Conservation (phyloP, 2,888 invertebrate species). For the Meta bourneti region DNA sequence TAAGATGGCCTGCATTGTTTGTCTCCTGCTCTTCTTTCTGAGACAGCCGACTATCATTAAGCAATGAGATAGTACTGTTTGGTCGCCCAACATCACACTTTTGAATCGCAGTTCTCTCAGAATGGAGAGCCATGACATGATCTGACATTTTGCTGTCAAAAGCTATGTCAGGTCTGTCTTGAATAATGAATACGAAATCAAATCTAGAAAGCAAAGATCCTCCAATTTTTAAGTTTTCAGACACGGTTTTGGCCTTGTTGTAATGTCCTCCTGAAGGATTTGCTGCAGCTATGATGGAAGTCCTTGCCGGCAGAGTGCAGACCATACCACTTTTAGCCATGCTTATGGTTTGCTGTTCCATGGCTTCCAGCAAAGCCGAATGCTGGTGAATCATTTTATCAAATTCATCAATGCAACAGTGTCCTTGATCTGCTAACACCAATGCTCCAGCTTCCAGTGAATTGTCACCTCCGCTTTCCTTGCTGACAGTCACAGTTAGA, state of each 20-base stretch:
- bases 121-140: constrained; percentile 88
- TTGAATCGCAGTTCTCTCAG: constrained; percentile 34
- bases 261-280: constrained; percentile 95
- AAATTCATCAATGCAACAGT: constrained; percentile 96
- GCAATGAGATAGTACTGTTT: neutral
- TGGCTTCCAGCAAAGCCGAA: constrained; percentile 92
- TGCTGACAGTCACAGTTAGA: constrained; percentile 88
- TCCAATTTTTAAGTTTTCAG: constrained; percentile 93
- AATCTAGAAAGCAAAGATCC: constrained; percentile 93
- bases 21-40: constrained; percentile 84
- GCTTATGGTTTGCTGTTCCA: constrained; percentile 96
- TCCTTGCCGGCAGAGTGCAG: constrained; percentile 89
- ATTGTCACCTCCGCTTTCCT: constrained; percentile 86
- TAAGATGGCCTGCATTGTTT: constrained; percentile 86
- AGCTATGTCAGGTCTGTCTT: constrained; percentile 92
- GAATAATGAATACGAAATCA: constrained; percentile 93
- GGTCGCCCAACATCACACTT: neutral
- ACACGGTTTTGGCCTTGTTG: constrained; percentile 91
- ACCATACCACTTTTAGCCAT: constrained; percentile 93
- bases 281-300: constrained; percentile 94
- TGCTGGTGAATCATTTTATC: constrained; percentile 93
- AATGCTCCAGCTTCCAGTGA: constrained; percentile 88
- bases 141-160: constrained; percentile 89
- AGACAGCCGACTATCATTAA: constrained; percentile 81
- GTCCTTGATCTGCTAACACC: constrained; percentile 85